These are phyloP conservation scores for Gallinago jamesoni DNA, from an alignment of 2,113 vertebrate species.

Conservation along the genomic window DNA sequence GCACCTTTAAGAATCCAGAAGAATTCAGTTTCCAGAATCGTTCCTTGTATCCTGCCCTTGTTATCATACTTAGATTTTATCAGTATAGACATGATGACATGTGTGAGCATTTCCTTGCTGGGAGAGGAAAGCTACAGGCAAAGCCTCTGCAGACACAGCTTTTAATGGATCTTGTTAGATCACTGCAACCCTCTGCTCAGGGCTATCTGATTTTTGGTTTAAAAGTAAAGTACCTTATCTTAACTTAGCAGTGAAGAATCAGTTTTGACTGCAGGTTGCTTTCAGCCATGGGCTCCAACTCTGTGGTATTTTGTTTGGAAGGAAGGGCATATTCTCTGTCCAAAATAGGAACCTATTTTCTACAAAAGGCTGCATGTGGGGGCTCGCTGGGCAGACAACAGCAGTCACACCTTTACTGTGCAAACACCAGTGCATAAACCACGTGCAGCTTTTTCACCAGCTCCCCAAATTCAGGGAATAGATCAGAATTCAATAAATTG, in stretches of 20 bases:
- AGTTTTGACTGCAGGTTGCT: neutral
- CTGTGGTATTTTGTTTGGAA: neutral
- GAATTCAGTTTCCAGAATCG: neutral
- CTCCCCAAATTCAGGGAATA: neutral
- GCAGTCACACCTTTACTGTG: neutral
- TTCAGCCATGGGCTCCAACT: neutral
- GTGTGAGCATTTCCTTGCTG: neutral
- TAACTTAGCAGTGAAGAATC: neutral
- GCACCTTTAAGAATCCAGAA: neutral
- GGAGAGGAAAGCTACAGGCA: neutral
- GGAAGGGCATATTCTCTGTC: neutral
- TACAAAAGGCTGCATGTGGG: neutral
- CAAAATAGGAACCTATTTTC: neutral
- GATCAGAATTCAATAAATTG: neutral
- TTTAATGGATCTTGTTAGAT: slow-evolving; percentile 8
- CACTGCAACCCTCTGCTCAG: neutral
- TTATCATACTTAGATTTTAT: neutral
- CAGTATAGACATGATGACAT: neutral
- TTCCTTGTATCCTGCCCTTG: neutral
- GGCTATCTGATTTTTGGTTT: neutral
- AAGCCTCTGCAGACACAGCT: neutral
- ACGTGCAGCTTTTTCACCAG: neutral
- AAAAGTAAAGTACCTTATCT: neutral
- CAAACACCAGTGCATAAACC: neutral
- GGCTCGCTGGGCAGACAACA: neutral